Conservation (phyloP, 2,888 invertebrate genomes). For the Scaptomyza reducta region DNA sequence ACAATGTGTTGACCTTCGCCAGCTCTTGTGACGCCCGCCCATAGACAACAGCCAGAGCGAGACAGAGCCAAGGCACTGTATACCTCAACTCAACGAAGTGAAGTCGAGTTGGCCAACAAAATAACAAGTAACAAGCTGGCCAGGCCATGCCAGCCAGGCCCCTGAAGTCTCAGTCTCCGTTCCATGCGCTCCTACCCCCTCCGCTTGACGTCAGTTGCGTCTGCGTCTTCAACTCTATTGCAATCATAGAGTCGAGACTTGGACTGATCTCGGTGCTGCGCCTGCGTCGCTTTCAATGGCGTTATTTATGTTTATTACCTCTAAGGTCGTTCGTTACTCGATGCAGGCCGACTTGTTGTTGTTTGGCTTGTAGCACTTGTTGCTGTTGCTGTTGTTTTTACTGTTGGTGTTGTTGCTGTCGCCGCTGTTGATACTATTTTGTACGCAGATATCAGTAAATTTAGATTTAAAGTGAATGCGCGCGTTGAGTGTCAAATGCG, state of each 20-base stretch:
- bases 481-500: slow-evolving; percentile 81
- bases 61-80: slow-evolving; percentile 28
- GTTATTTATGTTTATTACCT: slow-evolving; percentile 81
- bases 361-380: slow-evolving; percentile 36
- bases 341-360: slow-evolving; percentile 45
- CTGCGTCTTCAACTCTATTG: slow-evolving; percentile 37
- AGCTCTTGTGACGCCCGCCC: slow-evolving; percentile 71
- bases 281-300: slow-evolving; percentile 78
- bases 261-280: slow-evolving; percentile 67
- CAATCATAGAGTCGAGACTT: slow-evolving; percentile 61
- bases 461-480: slow-evolving; percentile 81
- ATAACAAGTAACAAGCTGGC: slow-evolving; percentile 54
- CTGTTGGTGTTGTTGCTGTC: slow-evolving; percentile 66
- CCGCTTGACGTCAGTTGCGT: slow-evolving; percentile 23
- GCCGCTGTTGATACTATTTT: slow-evolving; percentile 79
- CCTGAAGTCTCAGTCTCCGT: slow-evolving; percentile 14
- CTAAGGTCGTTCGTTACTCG: slow-evolving; percentile 81
- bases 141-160: slow-evolving; percentile 17
- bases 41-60: slow-evolving; percentile 50
- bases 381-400: slow-evolving; percentile 29
- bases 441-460: slow-evolving; percentile 81
- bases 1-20: slow-evolving; percentile 80
- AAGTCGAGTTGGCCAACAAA: slow-evolving; percentile 55
- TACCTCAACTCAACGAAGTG: slow-evolving; percentile 15
- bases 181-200: background rate